Conservation (phyloP, 2,888 invertebrate genomes). For the Himalopsyche kuldschensis region DNA sequence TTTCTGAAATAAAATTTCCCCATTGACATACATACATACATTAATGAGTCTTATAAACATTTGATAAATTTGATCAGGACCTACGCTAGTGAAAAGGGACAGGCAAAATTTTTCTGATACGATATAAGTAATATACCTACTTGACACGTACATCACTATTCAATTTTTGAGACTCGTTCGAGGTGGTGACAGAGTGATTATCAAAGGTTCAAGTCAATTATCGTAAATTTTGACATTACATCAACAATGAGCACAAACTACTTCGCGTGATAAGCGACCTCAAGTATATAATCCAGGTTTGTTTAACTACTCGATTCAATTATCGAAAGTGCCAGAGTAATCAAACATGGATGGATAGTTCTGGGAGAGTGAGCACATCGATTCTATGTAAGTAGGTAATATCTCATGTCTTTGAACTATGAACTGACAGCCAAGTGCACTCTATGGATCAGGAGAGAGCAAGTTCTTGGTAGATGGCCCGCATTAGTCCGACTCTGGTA, state of each 20-base stretch:
- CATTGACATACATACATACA: too few species aligned
- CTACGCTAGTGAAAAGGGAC: too few species aligned
- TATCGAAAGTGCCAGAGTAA: conserved; percentile 34
- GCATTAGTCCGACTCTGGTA: neutral
- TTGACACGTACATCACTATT: too few species aligned
- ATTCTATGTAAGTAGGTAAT: neutral
- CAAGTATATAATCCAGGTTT: conserved; percentile 3
- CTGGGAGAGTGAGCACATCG: neutral
- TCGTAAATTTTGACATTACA: neutral
- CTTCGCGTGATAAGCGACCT: neutral
- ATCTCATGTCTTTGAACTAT: neutral
- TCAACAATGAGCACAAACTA: neutral
- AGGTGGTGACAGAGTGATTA: too few species aligned
- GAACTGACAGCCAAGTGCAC: conserved; percentile 1
- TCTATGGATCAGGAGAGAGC: neutral
- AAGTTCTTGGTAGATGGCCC: neutral
- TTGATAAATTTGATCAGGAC: too few species aligned
- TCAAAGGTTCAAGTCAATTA: neutral
- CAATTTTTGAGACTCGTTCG: too few species aligned
- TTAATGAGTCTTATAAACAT: too few species aligned
- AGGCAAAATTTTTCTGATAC: too few species aligned
- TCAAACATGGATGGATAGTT: conserved; percentile 27
- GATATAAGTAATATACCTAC: too few species aligned
- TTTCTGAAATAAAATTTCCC: too few species aligned
- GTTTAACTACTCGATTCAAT: conserved; percentile 35